Base-by-base conservation (phyloP, 2,888 invertebrate genomes). In the Cryptocephalus primarius region DNA sequence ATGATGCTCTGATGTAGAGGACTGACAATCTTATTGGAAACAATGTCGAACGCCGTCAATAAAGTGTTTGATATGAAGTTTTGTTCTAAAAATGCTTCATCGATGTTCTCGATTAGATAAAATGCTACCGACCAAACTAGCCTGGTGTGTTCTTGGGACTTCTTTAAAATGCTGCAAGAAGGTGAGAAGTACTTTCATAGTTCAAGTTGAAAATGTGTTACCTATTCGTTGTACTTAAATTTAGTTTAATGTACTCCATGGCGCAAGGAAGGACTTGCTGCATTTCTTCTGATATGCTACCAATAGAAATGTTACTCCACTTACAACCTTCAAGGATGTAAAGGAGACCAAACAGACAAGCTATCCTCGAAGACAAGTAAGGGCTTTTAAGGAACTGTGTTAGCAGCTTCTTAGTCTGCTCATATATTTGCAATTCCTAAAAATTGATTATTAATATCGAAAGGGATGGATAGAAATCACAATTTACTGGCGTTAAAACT, bases 41-140 rank as follows among this genome's bases (percentile, higher is more conserved):
- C 69, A 51, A 76, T 65, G 48, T 71, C 71, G 56, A 77, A 73
- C 32, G 78, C 79, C 41, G 75, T 67, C 59, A 78, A 76, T 53
- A 82, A 68, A 40, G 79, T 75, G 46, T 74, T 75, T 13, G 75
- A 71, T 46, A 77, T 69, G 60, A 78, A 72, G 67, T 78, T 76
- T 40, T 74, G 69, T 53, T 79, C 79, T 44, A 77, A 70, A 52
- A 78, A 78, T 45, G 75, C 72, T 60, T 84, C 82, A 52, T 81
- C 79, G 33, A 83, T 72, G 62, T 82, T 80, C 68, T 88, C 88
- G 58, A 87, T 73, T 49, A 88, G 70, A 67, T 82, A 85, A 68
- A 87, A 87, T 43, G 82, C 79, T 42, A 85, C 68, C 32, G 85
- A 78, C 85, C 87, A 88, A 61, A 87, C 75, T 42, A 82, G 70